Percentiles rank a stretch among this genome's conserved stretches.
Conservation (phyloP, 2,113 vertebrate genomes). For the Caranx melampygus region DNA sequence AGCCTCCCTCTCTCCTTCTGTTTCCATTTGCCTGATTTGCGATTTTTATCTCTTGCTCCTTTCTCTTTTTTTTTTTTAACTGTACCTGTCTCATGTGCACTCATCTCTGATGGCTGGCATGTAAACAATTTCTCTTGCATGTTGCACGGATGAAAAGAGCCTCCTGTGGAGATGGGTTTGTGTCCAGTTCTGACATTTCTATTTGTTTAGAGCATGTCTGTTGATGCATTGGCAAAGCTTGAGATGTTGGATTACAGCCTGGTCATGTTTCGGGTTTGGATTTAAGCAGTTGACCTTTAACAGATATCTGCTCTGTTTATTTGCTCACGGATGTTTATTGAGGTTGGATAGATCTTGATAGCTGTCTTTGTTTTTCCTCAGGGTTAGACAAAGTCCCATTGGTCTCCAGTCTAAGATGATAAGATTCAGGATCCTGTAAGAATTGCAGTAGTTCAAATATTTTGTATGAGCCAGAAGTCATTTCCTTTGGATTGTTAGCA, state of each 20-base stretch:
- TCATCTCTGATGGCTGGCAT: conserved; percentile 47
- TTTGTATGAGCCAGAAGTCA: conserved; percentile 43
- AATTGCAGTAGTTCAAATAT: conserved; percentile 55
- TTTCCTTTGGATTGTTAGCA: conserved; percentile 30
- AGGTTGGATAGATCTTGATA: conserved; percentile 32
- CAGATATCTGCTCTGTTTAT: conserved; percentile 54
- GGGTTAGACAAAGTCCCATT: conserved; percentile 32
- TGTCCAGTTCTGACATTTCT: conserved; percentile 61
- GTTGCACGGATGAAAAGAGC: conserved; percentile 51
- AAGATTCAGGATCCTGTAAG: conserved; percentile 45
- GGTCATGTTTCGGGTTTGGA: conserved; percentile 60
- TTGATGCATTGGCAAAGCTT: conserved; percentile 33
- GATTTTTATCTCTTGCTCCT: conserved; percentile 13
- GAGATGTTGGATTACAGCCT: conserved; percentile 60
- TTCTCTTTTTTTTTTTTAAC: conserved; percentile 1
- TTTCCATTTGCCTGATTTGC: conserved; percentile 1
- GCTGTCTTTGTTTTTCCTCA: conserved; percentile 37
- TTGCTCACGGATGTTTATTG: conserved; percentile 69
- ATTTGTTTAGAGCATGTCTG: conserved; percentile 58
- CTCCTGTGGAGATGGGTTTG: conserved; percentile 41
- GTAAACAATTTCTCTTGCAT: conserved; percentile 58
- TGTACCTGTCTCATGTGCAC: conserved; percentile 7
- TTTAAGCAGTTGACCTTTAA: conserved; percentile 70
- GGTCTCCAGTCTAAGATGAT: conserved; percentile 53
- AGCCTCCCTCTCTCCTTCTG: not conserved